Base-by-base conservation (phyloP, 2,888 invertebrate genomes). In the Protodeltote pygarga region DNA sequence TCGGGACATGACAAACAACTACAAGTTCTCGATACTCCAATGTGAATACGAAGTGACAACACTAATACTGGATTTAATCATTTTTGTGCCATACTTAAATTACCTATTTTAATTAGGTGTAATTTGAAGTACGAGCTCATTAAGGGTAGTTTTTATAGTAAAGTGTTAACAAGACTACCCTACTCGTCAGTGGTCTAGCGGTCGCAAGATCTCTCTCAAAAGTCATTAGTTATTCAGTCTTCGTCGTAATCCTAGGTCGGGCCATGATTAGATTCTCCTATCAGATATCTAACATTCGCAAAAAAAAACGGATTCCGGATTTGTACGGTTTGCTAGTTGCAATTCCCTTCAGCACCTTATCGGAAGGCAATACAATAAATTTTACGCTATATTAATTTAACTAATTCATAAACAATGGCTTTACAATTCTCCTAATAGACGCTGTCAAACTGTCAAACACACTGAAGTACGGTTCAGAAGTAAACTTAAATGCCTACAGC, bases 1-100 rank as follows among this genome's bases (percentile, higher is more conserved):
- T 67, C 71, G 70, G 65, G 67, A 73, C 74, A 77, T 69, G 75
- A 71, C 75, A 76, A 72, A 75, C 75, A 71, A 75, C 76, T 76
- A 75, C 77, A 75, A 65, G 65, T 71, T 73, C 66, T 63, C 53
- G 46, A 66, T 65, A 62, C 50, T 60, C 48, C 61, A 35, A 44
- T 19, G 48, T 54, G 70, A 69, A 61, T 54, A 66, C 60, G 50
- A 47, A 14, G 46, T 53, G 59, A 55, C 48, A 45, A 45, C 41
- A 58, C 28, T 35, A 47, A 42, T 45, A 23, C 5, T 14, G 34
- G 48, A 46, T 38, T n/a, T n/a, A n/a, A n/a, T n/a, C n/a, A n/a
- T n/a, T n/a, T n/a, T n/a, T n/a, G n/a, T n/a, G n/a, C n/a, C n/a
- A n/a, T n/a, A n/a, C n/a, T n/a, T n/a, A n/a, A n/a, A n/a, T n/a